Evolutionary conservation across 1,140 invertebrate genomes (phyloP).

Genomic region (Ganaspis sp.): DNA sequence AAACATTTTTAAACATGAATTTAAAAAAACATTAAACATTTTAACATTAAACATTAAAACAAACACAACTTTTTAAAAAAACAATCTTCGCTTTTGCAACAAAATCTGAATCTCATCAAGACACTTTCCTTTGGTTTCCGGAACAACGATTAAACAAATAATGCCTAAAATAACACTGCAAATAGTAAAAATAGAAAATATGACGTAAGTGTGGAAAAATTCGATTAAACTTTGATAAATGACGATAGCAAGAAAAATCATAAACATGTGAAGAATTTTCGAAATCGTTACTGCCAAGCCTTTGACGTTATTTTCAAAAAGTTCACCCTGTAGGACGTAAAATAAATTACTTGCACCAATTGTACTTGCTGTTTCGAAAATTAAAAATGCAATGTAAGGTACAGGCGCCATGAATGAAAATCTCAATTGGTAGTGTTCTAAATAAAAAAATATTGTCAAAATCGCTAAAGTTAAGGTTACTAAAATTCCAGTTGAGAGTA

Average conservation of each 20-base stretch:
- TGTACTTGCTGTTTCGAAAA: neutral
- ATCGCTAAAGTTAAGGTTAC: neutral
- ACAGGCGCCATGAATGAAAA: neutral
- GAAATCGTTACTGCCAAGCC: neutral
- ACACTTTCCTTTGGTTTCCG: neutral
- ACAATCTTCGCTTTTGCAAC: neutral
- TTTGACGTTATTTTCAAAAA: neutral
- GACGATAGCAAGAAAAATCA: neutral
- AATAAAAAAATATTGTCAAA: neutral
- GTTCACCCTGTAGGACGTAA: neutral
- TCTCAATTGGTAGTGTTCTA: neutral
- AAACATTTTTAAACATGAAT: too few species aligned
- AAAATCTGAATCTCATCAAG: constrained; percentile 1
- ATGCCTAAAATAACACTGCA: neutral
- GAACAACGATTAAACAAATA: neutral
- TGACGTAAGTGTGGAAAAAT: neutral
- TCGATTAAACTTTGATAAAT: neutral
- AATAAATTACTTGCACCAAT: neutral
- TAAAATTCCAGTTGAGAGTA: neutral
- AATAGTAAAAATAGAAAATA: neutral
- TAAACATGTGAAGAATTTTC: neutral
- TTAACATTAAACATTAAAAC: too few species aligned
- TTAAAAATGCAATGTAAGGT: neutral
- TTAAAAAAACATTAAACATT: too few species aligned
- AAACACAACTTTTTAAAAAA: neutral